A percentile compares a stretch with the other conserved stretches of the same genome.
Evolutionary conservation across 2,113 vertebrate species (phyloP).

Genomic region (Nothocercus julius): DNA sequence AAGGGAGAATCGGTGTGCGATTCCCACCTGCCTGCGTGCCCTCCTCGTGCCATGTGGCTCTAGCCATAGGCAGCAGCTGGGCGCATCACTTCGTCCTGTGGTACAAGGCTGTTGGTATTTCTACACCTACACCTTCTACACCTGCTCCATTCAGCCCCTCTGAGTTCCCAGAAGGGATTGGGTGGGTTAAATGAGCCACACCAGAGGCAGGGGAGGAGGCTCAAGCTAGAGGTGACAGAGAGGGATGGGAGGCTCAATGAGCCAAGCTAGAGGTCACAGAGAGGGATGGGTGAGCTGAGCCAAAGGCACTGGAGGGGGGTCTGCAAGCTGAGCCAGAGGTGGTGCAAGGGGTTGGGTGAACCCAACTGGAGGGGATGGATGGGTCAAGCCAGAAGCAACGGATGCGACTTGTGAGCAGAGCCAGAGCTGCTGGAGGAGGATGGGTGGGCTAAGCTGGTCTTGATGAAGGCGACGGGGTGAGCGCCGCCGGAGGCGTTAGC

Average conservation of each 20-base stretch:
- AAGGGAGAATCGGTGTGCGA: background rate
- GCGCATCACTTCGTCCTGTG: background rate
- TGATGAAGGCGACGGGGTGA: accelerated
- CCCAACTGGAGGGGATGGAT: background rate
- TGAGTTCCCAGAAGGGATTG: accelerated
- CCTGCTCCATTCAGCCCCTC: background rate
- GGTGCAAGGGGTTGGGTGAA: background rate
- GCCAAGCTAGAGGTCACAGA: background rate
- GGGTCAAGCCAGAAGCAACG: background rate
- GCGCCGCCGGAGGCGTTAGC: background rate
- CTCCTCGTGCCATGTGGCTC: too few species aligned
- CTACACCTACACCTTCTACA: background rate
- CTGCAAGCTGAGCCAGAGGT: background rate
- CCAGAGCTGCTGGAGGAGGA: background rate
- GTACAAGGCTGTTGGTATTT: background rate
- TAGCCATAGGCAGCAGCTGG: background rate
- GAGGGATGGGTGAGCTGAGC: background rate
- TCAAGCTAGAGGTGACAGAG: background rate
- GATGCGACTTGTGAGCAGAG: background rate
- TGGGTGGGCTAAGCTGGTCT: accelerated
- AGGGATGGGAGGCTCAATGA: too few species aligned
- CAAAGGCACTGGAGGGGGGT: accelerated
- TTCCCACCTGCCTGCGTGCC: background rate
- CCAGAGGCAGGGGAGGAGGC: background rate
- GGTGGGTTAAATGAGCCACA: background rate